Evolutionary conservation across 2,113 vertebrate species (phyloP).

Genomic region (Ammodytes dubius): DNA sequence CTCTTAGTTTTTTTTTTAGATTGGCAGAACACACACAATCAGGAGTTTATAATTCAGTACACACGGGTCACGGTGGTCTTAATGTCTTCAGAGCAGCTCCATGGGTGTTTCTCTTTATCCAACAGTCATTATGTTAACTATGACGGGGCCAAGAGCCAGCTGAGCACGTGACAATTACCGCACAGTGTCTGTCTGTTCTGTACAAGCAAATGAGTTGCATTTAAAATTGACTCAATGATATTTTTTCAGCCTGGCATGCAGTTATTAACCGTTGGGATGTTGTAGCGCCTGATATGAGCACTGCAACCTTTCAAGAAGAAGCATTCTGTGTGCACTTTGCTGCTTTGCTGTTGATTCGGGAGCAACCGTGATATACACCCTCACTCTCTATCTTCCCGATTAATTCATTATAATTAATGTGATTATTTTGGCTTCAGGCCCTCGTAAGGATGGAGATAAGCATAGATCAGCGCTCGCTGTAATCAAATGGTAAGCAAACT

Average conservation of each 20-base stretch:
- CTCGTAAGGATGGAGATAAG: constrained; percentile 13
- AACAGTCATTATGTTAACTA: constrained; percentile 41
- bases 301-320: constrained; percentile 1
- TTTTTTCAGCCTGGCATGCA: constrained; percentile 1
- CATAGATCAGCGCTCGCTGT: not conserved
- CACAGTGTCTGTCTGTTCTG: constrained; percentile 32
- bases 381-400: constrained; percentile 35
- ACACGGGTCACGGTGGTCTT: constrained; percentile 37
- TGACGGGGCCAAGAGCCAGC: constrained; percentile 22
- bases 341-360: constrained; percentile 13
- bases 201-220: constrained; percentile 34
- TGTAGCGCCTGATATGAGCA: constrained; percentile 5
- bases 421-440: constrained; percentile 31
- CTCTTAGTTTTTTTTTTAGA: not conserved
- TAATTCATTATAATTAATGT: constrained; percentile 45
- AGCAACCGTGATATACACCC: constrained; percentile 19
- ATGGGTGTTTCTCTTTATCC: constrained; percentile 37
- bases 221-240: constrained; percentile 52
- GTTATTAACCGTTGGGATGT: not conserved
- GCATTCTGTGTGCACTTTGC: constrained; percentile 8
- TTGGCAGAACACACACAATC: not conserved
- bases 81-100: constrained; percentile 31
- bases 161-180: constrained; percentile 41
- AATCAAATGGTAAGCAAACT: constrained; percentile 17
- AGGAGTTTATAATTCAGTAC: constrained; percentile 30